Percentiles rank a stretch among this genome's conserved stretches.
phyloP scores from a whole-genome alignment of 2,888 invertebrate genomes.

The Melangyna quadrimaculata region DNA sequence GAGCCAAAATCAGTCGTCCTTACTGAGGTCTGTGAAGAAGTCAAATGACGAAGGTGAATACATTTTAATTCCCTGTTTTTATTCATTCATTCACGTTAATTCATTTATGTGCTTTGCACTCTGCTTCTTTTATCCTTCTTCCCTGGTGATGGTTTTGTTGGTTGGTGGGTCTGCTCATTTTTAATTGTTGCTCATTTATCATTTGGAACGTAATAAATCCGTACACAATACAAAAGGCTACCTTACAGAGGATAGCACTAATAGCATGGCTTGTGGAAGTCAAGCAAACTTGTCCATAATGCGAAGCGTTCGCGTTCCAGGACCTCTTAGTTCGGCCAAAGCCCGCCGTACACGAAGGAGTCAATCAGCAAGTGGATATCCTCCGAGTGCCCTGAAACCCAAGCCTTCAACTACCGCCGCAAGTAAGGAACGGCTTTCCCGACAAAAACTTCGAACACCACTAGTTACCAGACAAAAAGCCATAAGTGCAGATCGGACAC shows the following conservation, averaged over 20 bases:
- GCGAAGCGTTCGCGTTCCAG: constrained; percentile 75
- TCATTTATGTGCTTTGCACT: constrained; percentile 10
- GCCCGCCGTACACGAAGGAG: constrained; percentile 79
- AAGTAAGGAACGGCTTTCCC: constrained; percentile 74
- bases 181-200: constrained; percentile 41
- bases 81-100: constrained; percentile 7
- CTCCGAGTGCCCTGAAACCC: constrained; percentile 68
- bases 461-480: constrained; percentile 77
- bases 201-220: constrained; percentile 27
- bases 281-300: constrained; percentile 53
- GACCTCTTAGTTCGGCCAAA: constrained; percentile 79
- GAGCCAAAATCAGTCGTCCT: constrained; percentile 49
- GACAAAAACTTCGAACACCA: constrained; percentile 78
- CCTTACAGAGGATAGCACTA: constrained; percentile 81
- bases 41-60: constrained; percentile 65
- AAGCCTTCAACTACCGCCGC: constrained; percentile 33
- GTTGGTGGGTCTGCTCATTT: constrained; percentile 32
- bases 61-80: not conserved
- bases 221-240: constrained; percentile 76
- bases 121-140: constrained; percentile 45
- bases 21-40: constrained; percentile 47
- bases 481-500: constrained; percentile 79
- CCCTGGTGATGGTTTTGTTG: constrained; percentile 58
- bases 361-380: constrained; percentile 77
- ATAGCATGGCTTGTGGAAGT: constrained; percentile 65